Percentiles rank a stretch among this genome's conserved stretches.
Evolutionary conservation across 2,888 invertebrate species (phyloP).

Genomic region (Mesochorus sp.): DNA sequence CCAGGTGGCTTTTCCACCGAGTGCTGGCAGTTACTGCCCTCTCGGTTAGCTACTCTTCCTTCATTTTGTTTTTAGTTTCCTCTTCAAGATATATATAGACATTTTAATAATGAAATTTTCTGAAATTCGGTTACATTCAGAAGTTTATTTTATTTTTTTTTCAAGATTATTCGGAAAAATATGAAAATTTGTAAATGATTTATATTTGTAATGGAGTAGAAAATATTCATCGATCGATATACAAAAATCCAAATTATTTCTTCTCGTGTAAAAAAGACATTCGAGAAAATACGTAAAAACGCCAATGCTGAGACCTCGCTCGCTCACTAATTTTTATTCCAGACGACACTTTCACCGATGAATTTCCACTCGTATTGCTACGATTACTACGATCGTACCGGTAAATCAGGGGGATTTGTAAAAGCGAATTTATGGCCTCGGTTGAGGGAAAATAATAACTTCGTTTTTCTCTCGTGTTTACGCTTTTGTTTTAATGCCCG

Average conservation of each 20-base stretch:
- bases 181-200: no score
- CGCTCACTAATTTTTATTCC: constrained; percentile 66
- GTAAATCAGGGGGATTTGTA: constrained; percentile 66
- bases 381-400: constrained; percentile 39
- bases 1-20: constrained; percentile 71
- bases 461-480: constrained; percentile 11
- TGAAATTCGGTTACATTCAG: no score
- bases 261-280: constrained; percentile 23
- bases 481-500: background rate
- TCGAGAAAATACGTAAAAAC: constrained; percentile 13
- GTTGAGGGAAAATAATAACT: constrained; percentile 57
- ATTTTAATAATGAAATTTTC: no score
- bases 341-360: constrained; percentile 61
- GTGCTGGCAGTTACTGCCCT: constrained; percentile 65
- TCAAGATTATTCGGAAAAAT: background rate
- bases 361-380: constrained; percentile 65
- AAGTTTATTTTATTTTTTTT: no score
- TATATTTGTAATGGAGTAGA: no score
- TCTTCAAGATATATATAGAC: background rate
- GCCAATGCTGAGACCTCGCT: constrained; percentile 25
- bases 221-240: no score
- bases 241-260: no score
- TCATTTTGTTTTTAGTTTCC: constrained; percentile 39
- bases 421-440: constrained; percentile 59
- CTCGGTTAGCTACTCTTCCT: constrained; percentile 25